Percentiles rank a stretch among this genome's conserved stretches.
phyloP scores from a whole-genome alignment of 1,140 invertebrate genomes.

The Drosophila pachea region DNA sequence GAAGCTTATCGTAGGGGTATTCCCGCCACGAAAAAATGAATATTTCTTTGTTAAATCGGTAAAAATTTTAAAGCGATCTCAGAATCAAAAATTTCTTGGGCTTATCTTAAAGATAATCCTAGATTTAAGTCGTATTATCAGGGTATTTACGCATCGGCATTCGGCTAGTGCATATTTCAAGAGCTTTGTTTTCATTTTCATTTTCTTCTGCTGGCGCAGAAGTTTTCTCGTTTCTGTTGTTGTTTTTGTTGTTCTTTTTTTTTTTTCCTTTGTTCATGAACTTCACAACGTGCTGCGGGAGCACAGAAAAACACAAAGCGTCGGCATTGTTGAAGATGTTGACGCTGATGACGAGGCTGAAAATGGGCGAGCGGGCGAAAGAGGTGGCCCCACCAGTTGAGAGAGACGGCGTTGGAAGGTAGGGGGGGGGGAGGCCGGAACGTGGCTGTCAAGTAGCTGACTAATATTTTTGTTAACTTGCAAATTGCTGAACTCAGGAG shows the following conservation, averaged over 20 bases:
- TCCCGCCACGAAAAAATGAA: background rate
- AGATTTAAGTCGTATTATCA: background rate
- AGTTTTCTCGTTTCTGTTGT: too few species aligned
- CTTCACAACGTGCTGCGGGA: slow-evolving; percentile 42
- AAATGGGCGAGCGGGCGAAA: background rate
- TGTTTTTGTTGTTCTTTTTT: slow-evolving; percentile 40
- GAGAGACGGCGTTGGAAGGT: background rate
- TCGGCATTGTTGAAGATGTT: slow-evolving; percentile 47
- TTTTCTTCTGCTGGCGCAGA: slow-evolving; percentile 29
- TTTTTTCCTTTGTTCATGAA: slow-evolving; percentile 59
- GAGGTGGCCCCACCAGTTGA: background rate
- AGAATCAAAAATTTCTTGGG: too few species aligned
- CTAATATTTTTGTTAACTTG: slow-evolving; percentile 59
- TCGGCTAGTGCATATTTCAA: slow-evolving; percentile 3
- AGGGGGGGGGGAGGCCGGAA: background rate
- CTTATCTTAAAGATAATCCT: too few species aligned
- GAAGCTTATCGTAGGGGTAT: background rate
- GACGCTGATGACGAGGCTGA: slow-evolving; percentile 20
- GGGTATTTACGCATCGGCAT: slow-evolving; percentile 18
- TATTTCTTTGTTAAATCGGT: background rate
- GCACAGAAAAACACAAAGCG: slow-evolving; percentile 49
- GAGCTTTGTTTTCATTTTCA: slow-evolving; percentile 30
- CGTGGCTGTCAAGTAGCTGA: slow-evolving; percentile 60
- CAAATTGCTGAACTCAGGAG: slow-evolving; percentile 36
- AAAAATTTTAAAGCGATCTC: too few species aligned